Base-by-base conservation (phyloP, 2,888 invertebrate genomes). In the Trissolcus brochymenae region DNA sequence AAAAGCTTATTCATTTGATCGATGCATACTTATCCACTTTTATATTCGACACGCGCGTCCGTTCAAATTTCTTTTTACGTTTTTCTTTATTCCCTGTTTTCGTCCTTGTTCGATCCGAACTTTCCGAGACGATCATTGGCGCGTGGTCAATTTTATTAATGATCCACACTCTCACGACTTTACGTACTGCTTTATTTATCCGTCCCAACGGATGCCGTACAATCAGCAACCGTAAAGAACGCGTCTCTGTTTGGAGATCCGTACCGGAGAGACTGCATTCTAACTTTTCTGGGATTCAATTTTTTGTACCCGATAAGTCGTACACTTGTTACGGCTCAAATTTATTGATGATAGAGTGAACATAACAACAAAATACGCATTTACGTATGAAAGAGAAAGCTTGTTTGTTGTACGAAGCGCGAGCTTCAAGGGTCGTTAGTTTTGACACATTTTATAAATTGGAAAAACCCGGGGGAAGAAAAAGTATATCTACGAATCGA, bases 111-210 rank as follows among this genome's bases (percentile, higher is more conserved):
- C 56, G 50, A 62, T 59, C 40, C 54, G 29, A 62, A 62, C 59
- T 21, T 25, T 43, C 49, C 3, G 50, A 54, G 13, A 40, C 25
- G 72, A 67, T 59, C 71, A 79, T 49, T 65, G 79, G 71, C 76
- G 76, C 79, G 76, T 79, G 76, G 76, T 77, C 76, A 74, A 79
- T 79, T 79, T 79, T 79, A 79, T 79, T 76, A 79, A 79, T 79
- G 76, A 76, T 74, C 70, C 14, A 60, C 50, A 21, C 41, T 14
- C 29, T 51, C 21, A 17, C 17, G 16, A 16, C 17, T 51, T 6
- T 51, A 1, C 51, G 19, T 17, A 19, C 16, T 7, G 17, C 11
- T 41, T 16, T 49, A 51, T 13, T n/a, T 40, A 62, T 61, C 60
- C 59, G 59, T 64, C 64, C 54, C 62, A 40, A 35, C 19, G 59